Evolutionary conservation across 2,113 vertebrate genomes (phyloP), one percentile per base, ranked within the genome.

Genomic region (Sigmodon hispidus): DNA sequence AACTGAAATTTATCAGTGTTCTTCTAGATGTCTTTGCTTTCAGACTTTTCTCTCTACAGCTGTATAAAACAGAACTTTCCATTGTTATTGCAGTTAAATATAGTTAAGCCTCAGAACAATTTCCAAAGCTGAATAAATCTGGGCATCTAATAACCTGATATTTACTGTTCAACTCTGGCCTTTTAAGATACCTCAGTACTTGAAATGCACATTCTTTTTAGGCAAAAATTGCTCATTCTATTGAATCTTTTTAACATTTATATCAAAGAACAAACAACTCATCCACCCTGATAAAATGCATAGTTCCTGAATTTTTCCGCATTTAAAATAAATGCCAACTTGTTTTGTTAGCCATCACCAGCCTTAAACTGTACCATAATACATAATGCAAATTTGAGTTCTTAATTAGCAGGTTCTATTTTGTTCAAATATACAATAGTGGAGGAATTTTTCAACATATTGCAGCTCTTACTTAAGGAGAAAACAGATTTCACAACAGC

Each of bases 401-500:
- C 65, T 91, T 98, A 97, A 98, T 98, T 96, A 98, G 94, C 83
- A 96, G 94, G 52, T 79, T 89, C 85, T 97, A 65, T 91, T 97
- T 97, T 95, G 70, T 95, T 96, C 89, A 90, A 96, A 93, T 48
- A 91, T 84, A 45, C 87, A 97, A 87, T 67, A 94, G 89, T 70
- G 79, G 84, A 94, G 69, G 80, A 91, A 89, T 52, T 90, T 87
- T 95, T 95, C 94, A 87, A 87, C 73, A 76, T 92, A 26, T 90
- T 97, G 97, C 97, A 98, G 96, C 96, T 98, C 94, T 97, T 98
- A 97, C 94, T 96, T 97, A 95, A 95, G 95, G 93, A 96, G 86
- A 91, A 97, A 94, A 96, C 75, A 96, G 86, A 97, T 97, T 97
- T 94, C 94, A 96, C 96, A 96, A 97, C 76, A 90, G 70, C 95